phyloP scores from a whole-genome alignment of 2,113 vertebrate species.

The Alces alces region DNA sequence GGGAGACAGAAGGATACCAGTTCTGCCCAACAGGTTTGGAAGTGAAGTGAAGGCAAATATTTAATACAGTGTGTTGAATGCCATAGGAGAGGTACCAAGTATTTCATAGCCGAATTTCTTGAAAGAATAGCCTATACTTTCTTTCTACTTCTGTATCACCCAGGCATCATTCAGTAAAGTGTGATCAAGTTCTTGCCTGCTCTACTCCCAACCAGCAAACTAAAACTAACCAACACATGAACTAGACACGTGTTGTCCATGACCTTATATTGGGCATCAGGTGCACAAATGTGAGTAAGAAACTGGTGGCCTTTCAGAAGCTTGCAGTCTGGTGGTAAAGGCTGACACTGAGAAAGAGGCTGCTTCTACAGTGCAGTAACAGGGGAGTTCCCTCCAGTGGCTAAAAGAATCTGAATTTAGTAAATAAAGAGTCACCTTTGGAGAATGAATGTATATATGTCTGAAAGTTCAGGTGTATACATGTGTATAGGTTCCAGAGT shows the following conservation, averaged over 20 bases:
- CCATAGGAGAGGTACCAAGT: neutral
- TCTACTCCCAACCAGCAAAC: neutral
- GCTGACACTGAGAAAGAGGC: neutral
- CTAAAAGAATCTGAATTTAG: neutral
- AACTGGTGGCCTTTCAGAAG: neutral
- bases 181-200: neutral
- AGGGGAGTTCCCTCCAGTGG: no score
- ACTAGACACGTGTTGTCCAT: neutral
- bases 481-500: neutral
- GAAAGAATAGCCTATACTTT: neutral
- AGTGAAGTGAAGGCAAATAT: neutral
- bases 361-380: fast-evolving
- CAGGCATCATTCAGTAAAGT: neutral
- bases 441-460: neutral
- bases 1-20: neutral
- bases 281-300: neutral
- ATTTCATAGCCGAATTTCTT: neutral
- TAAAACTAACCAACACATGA: neutral
- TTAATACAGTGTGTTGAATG: neutral
- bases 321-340: neutral
- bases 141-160: neutral
- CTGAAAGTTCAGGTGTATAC: neutral
- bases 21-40: neutral
- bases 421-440: neutral
- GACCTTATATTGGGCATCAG: neutral